These are phyloP conservation scores for Zapus hudsonius DNA, from an alignment of 2,113 vertebrate species.

Conservation along the genomic window DNA sequence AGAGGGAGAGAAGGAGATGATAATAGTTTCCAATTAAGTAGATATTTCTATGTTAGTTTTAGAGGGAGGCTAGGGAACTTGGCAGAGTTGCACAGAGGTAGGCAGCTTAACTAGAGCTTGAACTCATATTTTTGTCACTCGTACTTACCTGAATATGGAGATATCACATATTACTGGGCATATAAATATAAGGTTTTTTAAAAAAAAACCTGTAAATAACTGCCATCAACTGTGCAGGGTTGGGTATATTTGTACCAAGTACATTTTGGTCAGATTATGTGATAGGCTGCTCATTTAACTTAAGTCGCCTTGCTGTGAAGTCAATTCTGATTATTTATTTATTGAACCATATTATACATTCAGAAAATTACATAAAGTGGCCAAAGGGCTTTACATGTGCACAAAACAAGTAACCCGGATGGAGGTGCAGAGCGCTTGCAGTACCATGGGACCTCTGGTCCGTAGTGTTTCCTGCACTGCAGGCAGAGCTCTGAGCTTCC, in stretches of 20 bases:
- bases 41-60: neutral
- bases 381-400: neutral
- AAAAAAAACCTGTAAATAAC: neutral
- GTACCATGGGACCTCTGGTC: neutral
- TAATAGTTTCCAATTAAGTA: neutral
- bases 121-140: neutral
- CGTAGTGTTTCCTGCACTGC: neutral
- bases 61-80: neutral
- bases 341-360: neutral
- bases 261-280: neutral
- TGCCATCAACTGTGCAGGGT: neutral
- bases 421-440: neutral
- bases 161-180: neutral
- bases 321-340: constrained; percentile 13
- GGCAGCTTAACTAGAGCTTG: neutral
- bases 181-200: neutral
- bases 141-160: neutral
- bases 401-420: neutral
- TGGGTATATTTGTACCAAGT: neutral
- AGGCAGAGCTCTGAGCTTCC: neutral
- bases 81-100: neutral
- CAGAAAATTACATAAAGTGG: neutral
- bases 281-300: neutral
- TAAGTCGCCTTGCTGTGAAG: neutral
- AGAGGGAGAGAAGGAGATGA: neutral